Conservation (phyloP, 2,888 invertebrate species). For the Dolichomitus sp. region DNA sequence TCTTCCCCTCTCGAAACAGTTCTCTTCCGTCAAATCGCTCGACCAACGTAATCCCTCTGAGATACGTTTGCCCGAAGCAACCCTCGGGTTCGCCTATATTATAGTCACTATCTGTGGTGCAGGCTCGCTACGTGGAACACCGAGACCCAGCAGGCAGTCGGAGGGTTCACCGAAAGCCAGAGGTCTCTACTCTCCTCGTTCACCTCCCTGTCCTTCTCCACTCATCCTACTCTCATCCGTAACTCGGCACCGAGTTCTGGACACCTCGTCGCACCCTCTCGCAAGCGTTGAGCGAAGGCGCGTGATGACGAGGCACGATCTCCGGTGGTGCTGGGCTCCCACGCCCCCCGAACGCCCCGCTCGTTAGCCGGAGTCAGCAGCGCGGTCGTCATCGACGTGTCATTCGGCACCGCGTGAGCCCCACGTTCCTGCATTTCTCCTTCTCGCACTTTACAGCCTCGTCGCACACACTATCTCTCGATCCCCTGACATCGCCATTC, state of each 20-base stretch:
- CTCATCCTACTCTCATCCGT: conserved; percentile 53
- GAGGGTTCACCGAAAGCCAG: conserved; percentile 53
- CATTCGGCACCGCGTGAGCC: conserved; percentile 81
- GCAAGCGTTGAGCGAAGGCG: conserved; percentile 62
- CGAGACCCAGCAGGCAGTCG: conserved; percentile 47
- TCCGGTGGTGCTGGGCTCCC: conserved; percentile 78
- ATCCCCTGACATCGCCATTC: conserved; percentile 59
- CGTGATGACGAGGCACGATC: conserved; percentile 85
- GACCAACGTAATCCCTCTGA: conserved; percentile 75
- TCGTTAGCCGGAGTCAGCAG: conserved; percentile 86
- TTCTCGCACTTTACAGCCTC: conserved; percentile 65
- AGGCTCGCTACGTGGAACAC: conserved; percentile 59
- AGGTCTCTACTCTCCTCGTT: conserved; percentile 55
- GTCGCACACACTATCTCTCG: conserved; percentile 46
- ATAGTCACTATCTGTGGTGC: conserved; percentile 46
- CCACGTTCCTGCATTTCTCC: conserved; percentile 70
- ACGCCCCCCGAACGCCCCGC: conserved; percentile 84
- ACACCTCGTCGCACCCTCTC: conserved; percentile 57
- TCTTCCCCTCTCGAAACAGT: conserved; percentile 63
- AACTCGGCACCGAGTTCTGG: conserved; percentile 57
- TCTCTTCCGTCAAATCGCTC: conserved; percentile 76
- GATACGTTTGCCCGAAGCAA: conserved; percentile 72
- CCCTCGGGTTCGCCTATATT: conserved; percentile 53
- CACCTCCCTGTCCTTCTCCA: conserved; percentile 61
- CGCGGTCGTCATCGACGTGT: conserved; percentile 85